Conservation (phyloP, 2,113 vertebrate genomes). For the Sclerurus mexicanus region DNA sequence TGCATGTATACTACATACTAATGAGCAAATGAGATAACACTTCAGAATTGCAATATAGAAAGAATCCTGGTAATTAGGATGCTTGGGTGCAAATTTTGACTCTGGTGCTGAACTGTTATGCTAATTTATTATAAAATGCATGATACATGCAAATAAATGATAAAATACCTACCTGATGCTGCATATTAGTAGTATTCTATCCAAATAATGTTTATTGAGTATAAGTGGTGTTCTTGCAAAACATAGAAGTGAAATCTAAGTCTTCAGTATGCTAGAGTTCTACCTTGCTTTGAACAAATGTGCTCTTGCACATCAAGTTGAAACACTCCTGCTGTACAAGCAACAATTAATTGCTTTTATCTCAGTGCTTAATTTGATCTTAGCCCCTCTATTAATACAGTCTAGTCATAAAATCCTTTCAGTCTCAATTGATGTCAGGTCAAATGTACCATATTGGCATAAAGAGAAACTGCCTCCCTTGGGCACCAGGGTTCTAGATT, state of each 20-base stretch:
- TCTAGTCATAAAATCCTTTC: not conserved
- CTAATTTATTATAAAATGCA: slow-evolving; percentile 52
- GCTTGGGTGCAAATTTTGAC: slow-evolving; percentile 25
- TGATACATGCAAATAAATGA: slow-evolving; percentile 51
- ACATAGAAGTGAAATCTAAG: not conserved
- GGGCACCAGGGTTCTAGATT: not conserved
- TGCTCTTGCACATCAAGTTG: not conserved
- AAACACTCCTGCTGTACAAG: not conserved
- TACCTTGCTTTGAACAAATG: not conserved
- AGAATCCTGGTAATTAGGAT: slow-evolving; percentile 26
- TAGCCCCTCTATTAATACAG: accelerated
- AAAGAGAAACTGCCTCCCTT: not conserved
- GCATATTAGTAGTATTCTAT: not conserved
- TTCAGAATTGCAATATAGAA: not conserved
- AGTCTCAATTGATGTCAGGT: not conserved
- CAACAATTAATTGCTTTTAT: not conserved
- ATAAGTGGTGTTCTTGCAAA: not conserved
- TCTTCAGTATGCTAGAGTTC: not conserved
- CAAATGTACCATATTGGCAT: not conserved
- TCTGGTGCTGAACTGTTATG: slow-evolving; percentile 47
- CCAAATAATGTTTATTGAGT: slow-evolving; percentile 2
- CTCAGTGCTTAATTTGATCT: not conserved
- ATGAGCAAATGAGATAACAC: slow-evolving; percentile 34
- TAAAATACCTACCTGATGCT: slow-evolving; percentile 13
- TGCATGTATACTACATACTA: slow-evolving; percentile 35